Percentiles rank a stretch among this genome's conserved stretches.
Evolutionary conservation across 1,140 invertebrate genomes (phyloP).

Genomic region (Philopotamus ludificatus): DNA sequence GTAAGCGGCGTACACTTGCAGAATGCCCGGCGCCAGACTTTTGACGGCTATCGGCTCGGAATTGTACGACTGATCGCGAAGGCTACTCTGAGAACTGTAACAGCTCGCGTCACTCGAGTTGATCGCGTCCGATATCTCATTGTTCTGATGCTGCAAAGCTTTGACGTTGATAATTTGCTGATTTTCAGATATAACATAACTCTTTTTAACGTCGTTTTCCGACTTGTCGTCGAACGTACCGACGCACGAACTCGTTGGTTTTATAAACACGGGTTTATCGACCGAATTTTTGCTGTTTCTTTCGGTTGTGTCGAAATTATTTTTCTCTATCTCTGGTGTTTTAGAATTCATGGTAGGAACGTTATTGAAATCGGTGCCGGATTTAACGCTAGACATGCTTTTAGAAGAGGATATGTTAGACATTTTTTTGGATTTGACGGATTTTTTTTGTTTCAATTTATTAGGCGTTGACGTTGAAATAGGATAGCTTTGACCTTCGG

Average conservation of each 20-base stretch:
- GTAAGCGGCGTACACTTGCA: constrained; percentile 92
- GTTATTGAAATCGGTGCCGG: constrained; percentile 48
- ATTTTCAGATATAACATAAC: constrained; percentile 31
- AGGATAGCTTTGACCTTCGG: constrained; percentile 58
- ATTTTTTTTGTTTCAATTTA: constrained; percentile 54
- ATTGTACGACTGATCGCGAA: constrained; percentile 31
- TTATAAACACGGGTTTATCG: constrained; percentile 33
- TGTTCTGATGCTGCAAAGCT: constrained; percentile 26
- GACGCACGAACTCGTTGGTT: no score
- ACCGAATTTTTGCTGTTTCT: constrained; percentile 4
- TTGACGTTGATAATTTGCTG: constrained; percentile 23
- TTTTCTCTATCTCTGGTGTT: constrained; percentile 41
- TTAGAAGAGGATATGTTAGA: constrained; percentile 55
- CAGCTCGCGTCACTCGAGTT: constrained; percentile 37
- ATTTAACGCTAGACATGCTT: constrained; percentile 59
- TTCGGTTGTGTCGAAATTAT: constrained; percentile 45
- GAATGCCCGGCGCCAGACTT: constrained; percentile 56
- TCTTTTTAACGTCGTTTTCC: constrained; percentile 50
- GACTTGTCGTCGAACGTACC: constrained; percentile 1
- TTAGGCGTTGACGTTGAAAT: constrained; percentile 49
- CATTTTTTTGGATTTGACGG: constrained; percentile 44
- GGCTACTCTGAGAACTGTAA: constrained; percentile 36
- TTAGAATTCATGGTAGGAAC: constrained; percentile 46
- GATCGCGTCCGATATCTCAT: constrained; percentile 29
- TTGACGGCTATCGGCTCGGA: constrained; percentile 38